Evolutionary conservation across 1,140 invertebrate species (phyloP).

Genomic region (Heterodera carotae): DNA sequence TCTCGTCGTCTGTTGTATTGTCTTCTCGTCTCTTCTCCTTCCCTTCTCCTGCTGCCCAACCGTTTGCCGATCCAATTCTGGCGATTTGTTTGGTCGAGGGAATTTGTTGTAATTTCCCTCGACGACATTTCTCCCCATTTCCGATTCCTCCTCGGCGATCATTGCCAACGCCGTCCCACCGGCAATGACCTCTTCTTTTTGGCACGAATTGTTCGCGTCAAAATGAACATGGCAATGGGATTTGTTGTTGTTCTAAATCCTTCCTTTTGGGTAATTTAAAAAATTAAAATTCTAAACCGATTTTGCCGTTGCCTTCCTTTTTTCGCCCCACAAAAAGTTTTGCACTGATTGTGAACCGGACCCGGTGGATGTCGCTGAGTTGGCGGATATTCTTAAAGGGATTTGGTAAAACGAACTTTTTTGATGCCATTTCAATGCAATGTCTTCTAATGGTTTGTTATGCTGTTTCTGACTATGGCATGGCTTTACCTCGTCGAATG

Average conservation of each 20-base stretch:
- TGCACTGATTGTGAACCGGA: slow-evolving; percentile 11
- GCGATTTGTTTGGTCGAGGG: not conserved
- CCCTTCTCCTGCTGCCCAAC: not conserved
- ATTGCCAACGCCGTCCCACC: not conserved
- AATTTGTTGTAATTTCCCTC: not conserved
- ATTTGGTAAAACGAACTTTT: not conserved
- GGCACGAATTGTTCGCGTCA: not conserved
- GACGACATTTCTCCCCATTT: not conserved
- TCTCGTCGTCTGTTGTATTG: not conserved
- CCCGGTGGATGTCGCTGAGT: not conserved
- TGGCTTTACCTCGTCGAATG: not conserved
- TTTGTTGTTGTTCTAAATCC: not conserved
- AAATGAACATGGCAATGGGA: not conserved
- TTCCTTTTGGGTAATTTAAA: too few species aligned
- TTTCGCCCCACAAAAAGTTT: slow-evolving; percentile 27
- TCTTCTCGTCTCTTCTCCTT: not conserved
- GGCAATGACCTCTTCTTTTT: not conserved
- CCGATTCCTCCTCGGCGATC: not conserved
- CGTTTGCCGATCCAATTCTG: not conserved
- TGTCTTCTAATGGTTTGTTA: too few species aligned
- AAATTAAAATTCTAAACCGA: too few species aligned
- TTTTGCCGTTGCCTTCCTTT: not conserved
- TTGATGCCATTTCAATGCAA: not conserved
- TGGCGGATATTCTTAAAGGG: not conserved
- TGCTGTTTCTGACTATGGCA: too few species aligned